A percentile compares a stretch with the other conserved stretches of the same genome.
Conservation (phyloP, 2,113 vertebrate species). For the Otocyon megalotis region DNA sequence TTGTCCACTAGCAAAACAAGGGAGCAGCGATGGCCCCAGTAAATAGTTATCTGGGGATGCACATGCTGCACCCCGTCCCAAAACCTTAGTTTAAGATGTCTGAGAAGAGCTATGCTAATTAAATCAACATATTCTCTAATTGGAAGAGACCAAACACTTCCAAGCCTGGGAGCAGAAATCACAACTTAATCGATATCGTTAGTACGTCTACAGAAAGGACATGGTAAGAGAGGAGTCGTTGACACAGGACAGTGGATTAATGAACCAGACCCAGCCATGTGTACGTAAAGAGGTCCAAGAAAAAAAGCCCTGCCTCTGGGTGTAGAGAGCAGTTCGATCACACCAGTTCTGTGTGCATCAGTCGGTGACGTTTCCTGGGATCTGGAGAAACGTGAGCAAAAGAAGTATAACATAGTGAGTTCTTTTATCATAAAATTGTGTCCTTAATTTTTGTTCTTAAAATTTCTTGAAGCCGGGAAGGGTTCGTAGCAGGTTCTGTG, state of each 20-base stretch:
- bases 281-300: not conserved
- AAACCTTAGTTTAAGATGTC: not conserved
- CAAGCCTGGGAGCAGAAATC: not conserved
- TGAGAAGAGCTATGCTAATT: not conserved
- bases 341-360: not conserved
- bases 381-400: not conserved
- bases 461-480: not conserved
- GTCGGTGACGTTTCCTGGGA: not conserved
- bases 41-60: not conserved
- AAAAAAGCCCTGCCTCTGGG: not conserved
- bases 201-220: not conserved
- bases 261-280: not conserved
- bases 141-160: not conserved
- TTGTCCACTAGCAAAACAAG: not conserved
- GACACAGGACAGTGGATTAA: not conserved
- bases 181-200: not conserved
- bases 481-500: not conserved
- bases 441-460: not conserved
- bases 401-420: not conserved
- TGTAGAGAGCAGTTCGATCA: not conserved
- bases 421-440: not conserved
- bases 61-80: not conserved
- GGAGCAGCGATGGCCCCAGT: too few relatives aligned
- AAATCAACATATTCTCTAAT: conserved; percentile 36
- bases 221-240: not conserved